Evolutionary conservation across 2,888 invertebrate species (phyloP).

Genomic region (Adelphocoris suturalis): DNA sequence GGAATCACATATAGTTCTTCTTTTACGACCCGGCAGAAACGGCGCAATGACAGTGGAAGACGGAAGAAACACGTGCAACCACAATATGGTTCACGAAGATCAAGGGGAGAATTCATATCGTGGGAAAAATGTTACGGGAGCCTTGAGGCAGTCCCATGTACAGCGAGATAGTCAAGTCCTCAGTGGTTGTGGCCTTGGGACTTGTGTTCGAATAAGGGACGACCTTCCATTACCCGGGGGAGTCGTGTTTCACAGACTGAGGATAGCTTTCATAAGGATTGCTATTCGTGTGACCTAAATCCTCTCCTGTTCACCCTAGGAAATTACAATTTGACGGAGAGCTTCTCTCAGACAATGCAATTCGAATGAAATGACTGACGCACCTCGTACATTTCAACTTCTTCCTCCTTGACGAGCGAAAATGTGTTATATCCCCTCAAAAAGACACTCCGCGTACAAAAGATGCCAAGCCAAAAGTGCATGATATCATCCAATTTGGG

Average conservation of each 20-base stretch:
- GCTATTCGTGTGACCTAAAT: too few relatives aligned
- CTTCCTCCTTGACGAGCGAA: too few relatives aligned
- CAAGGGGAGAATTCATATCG: constrained; percentile 25
- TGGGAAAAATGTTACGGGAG: constrained; percentile 18
- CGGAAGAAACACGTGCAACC: constrained; percentile 28
- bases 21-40: neutral
- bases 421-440: too few relatives aligned
- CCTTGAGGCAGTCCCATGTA: constrained; percentile 20
- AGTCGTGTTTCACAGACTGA: neutral
- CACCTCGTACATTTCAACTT: too few relatives aligned
- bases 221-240: neutral
- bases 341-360: too few relatives aligned
- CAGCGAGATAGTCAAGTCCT: neutral
- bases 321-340: too few relatives aligned
- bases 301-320: too few relatives aligned
- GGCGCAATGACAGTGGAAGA: neutral
- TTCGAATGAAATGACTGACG: too few relatives aligned
- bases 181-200: neutral
- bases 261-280: too few relatives aligned
- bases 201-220: constrained; percentile 28
- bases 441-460: too few relatives aligned
- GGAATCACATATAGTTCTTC: neutral
- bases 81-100: constrained; percentile 30
- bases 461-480: too few relatives aligned
- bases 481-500: too few relatives aligned